phyloP scores from a whole-genome alignment of 2,888 invertebrate genomes.

The Opisthograptis luteolata region DNA sequence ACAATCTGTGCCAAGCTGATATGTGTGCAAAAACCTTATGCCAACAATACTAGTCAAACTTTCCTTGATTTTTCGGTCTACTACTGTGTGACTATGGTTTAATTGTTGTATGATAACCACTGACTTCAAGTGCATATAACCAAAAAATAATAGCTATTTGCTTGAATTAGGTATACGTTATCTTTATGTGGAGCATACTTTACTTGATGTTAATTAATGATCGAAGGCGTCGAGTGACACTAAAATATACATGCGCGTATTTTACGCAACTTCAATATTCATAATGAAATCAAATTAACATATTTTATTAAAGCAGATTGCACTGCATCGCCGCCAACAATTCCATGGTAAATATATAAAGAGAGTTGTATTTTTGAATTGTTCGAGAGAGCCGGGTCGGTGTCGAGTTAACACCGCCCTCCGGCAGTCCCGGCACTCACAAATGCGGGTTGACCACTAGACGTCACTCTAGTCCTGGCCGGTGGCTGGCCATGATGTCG shows the following conservation, averaged over 20 bases:
- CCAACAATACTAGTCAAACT: too few relatives aligned
- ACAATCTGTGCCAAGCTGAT: too few relatives aligned
- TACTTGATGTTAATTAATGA: slow-evolving; percentile 1
- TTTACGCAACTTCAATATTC: slow-evolving; percentile 17
- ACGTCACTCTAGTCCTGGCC: slow-evolving; percentile 59
- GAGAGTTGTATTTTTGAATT: slow-evolving; percentile 11
- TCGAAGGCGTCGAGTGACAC: not conserved
- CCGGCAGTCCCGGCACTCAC: too few relatives aligned
- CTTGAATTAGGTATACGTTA: not conserved
- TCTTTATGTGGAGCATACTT: not conserved
- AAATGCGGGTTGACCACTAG: slow-evolving; percentile 57
- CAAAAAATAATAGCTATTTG: too few relatives aligned
- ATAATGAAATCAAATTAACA: slow-evolving; percentile 14
- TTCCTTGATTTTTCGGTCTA: too few relatives aligned
- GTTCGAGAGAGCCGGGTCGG: slow-evolving; percentile 27
- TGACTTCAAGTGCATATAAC: too few relatives aligned
- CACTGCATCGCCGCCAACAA: slow-evolving; percentile 9
- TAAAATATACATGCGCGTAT: slow-evolving; percentile 9
- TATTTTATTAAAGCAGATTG: slow-evolving; percentile 16
- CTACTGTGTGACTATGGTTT: too few relatives aligned
- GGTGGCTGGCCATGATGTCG: slow-evolving; percentile 53
- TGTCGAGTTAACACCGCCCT: slow-evolving; percentile 40
- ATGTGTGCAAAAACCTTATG: too few relatives aligned
- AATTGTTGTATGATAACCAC: too few relatives aligned
- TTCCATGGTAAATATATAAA: slow-evolving; percentile 9